Evolutionary conservation across 2,888 invertebrate species (phyloP), one percentile per base, ranked within the genome.

Genomic region (Omphaloscelis lunosa): DNA sequence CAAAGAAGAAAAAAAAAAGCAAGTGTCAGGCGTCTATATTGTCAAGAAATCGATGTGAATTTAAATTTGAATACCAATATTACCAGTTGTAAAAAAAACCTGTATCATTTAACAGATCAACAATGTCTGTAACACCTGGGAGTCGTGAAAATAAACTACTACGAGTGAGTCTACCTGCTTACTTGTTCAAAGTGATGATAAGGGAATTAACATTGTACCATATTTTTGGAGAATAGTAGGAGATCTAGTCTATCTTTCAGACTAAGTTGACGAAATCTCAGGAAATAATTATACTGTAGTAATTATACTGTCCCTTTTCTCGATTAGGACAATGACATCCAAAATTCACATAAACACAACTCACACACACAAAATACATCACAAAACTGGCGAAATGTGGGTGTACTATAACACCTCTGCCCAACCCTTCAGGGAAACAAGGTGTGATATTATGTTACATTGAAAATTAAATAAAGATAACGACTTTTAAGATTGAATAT

Each of bases 141-240:
- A 34, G 15, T 34, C 59, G 29, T 79, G 72, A 77, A 80, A 75
- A 80, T 77, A 83, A 82, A 75, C 65, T 63, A 66, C 61, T 59
- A 70, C 53, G 48, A 63, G 41, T 20, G 48, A 20, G 20, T 27
- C 69, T 78, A 85, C 75, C 81, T 82, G 80, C 53, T 67, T 29
- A 41, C 62, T 15, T 27, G 1, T 27, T 45, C 9, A 29, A 34
- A 45, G 3, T 15, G 39, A 12, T 17, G 6, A 23, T 27, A 68
- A 56, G 11, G 27, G 0, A 45, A 34, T 73, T 9, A 34, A 51
- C n/a, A 56, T 27, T 27, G 3, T 45, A 41, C 17, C 1, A 8
- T n/a, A 45, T 41, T 61, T 17, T 23, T 20, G 12, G 0, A 70
- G 17, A 56, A 15, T 6, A 41, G 20, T 51, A 7, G 9, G 29